Base-by-base conservation (phyloP, 2,888 invertebrate species). In the Keiferia lycopersicella region DNA sequence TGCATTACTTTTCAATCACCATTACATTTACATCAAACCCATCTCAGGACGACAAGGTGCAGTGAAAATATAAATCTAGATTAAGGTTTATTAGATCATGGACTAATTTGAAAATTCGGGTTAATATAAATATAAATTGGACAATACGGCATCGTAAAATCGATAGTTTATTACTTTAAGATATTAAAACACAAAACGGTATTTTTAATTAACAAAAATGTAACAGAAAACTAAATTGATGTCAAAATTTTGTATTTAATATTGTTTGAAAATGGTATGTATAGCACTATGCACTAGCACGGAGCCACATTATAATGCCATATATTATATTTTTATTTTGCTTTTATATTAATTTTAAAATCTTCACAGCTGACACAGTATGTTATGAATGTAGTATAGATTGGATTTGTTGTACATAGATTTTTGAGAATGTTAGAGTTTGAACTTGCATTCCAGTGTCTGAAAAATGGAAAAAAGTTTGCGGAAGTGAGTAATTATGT, bases 401-500 rank as follows among this genome's bases (percentile, higher is more conserved):
- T 50, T 53, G 41, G 26, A 58, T 67, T 11, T 69, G 66, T 71
- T 72, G 72, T 73, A 68, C 65, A 75, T 81, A 79, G 69, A 68
- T 71, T 51, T 77, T 77, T 84, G 84, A 86, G 84, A 88, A 87
- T 88, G 87, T 85, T 89, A 89, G 90, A 77, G 78, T 86, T 85
- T 89, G 82, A 79, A 77, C 86, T 89, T 88, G 87, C 83, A 85
- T 90, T 91, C 89, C 90, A 91, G 89, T 87, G 87, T 88, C 90
- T 84, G 91, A 91, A 71, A 90, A 90, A 82, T 88, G 89, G 89
- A 90, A 90, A 89, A 89, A 87, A 87, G 80, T 91, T 78, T 91
- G 86, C 87, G 91, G 91, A 84, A 91, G 91, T 91, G 86, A 91
- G 91, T 91, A 89, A 87, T 79, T 56, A 80, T 78, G 79, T 80